Evolutionary conservation across 1,140 invertebrate species (phyloP).

Genomic region (Bombus pascuorum): DNA sequence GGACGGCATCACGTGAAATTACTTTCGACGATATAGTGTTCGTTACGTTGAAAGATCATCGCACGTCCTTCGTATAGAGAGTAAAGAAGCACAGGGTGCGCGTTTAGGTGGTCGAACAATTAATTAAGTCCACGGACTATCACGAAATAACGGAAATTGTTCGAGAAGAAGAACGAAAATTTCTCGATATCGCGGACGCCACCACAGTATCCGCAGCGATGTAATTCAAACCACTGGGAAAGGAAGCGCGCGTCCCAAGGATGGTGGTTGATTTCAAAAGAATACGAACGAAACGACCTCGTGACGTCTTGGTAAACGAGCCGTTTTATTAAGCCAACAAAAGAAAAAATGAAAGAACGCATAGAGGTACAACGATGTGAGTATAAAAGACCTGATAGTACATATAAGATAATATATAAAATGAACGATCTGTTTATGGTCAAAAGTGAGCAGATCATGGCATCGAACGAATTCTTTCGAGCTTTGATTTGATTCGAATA

Average conservation of each 20-base stretch:
- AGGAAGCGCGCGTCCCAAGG: slow-evolving; percentile 14
- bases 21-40: background rate
- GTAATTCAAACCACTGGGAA: slow-evolving; percentile 23
- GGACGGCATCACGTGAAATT: slow-evolving; percentile 1
- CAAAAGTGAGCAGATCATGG: too few relatives aligned
- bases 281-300: background rate
- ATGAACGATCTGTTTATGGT: too few relatives aligned
- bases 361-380: background rate
- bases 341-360: too few relatives aligned
- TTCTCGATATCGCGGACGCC: slow-evolving; percentile 37
- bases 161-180: background rate
- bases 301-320: background rate
- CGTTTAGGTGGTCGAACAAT: slow-evolving; percentile 3
- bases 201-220: background rate
- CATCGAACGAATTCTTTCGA: too few relatives aligned
- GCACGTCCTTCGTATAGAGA: background rate
- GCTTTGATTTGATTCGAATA: too few relatives aligned
- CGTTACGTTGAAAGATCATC: background rate
- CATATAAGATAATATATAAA: background rate
- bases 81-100: background rate
- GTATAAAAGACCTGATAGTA: background rate
- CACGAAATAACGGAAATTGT: slow-evolving; percentile 49
- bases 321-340: background rate
- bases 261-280: background rate
- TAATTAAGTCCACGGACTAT: slow-evolving; percentile 49